Percentiles rank a stretch among this genome's conserved stretches.
phyloP scores from a whole-genome alignment of 2,113 vertebrate genomes.

The Deroptyus accipitrinus region DNA sequence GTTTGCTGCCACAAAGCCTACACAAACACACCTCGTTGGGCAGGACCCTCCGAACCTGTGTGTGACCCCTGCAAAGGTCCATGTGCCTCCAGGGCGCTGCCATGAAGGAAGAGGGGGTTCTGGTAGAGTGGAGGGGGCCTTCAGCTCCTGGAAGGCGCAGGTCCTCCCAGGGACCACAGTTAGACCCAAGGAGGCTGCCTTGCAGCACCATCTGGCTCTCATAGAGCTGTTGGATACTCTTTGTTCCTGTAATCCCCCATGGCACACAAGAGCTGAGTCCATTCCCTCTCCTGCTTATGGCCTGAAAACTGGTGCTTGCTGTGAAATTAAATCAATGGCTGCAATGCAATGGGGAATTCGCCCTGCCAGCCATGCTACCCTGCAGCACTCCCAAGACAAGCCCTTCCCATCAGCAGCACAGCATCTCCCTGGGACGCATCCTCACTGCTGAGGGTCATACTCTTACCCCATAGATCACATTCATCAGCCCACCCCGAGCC shows the following conservation, averaged over 20 bases:
- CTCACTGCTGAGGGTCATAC: not conserved
- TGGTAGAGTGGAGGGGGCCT: not conserved
- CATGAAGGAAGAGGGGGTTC: not conserved
- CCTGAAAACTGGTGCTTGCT: not conserved
- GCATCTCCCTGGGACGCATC: not conserved
- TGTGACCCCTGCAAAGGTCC: not conserved
- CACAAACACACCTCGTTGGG: not conserved
- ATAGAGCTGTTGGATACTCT: not conserved
- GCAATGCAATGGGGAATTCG: not conserved
- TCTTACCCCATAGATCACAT: not conserved
- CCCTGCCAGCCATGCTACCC: accelerated
- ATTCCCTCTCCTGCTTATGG: not conserved
- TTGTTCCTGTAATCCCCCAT: not conserved
- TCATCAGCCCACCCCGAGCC: not conserved
- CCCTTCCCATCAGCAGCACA: not conserved
- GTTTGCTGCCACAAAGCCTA: not conserved
- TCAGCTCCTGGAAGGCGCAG: not conserved
- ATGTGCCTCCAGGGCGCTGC: accelerated
- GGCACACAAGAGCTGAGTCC: not conserved
- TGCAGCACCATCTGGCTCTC: not conserved
- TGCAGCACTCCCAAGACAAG: accelerated
- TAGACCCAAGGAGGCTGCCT: not conserved
- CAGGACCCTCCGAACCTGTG: not conserved
- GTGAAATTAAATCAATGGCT: not conserved
- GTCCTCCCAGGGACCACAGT: not conserved